These are phyloP conservation scores for Lacerta viridis DNA, from an alignment of 2,797 vertebrate species.

Conservation along the genomic window DNA sequence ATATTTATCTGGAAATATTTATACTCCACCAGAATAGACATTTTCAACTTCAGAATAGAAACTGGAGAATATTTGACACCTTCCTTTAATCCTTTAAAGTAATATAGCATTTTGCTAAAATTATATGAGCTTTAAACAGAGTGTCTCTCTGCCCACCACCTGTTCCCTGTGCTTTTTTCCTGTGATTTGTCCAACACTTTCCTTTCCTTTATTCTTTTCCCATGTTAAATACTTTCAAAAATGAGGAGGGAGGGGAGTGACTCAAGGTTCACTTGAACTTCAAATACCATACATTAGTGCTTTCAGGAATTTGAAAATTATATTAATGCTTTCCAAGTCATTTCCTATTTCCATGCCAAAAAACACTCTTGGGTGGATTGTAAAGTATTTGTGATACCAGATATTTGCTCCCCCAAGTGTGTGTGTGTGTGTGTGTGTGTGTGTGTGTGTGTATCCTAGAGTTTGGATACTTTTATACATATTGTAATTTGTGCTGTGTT, in stretches of 20 bases:
- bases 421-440: background rate
- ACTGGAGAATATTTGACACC: background rate
- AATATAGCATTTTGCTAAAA: background rate
- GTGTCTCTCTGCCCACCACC: background rate
- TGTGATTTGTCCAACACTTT: slow-evolving; percentile 11
- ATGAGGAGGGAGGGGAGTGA: slow-evolving; percentile 18
- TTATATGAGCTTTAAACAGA: background rate
- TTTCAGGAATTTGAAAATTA: slow-evolving; percentile 70
- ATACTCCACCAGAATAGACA: background rate
- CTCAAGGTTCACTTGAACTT: slow-evolving; percentile 57
- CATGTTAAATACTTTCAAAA: slow-evolving; percentile 41
- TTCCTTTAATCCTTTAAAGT: background rate
- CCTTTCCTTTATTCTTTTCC: background rate
- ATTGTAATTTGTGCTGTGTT: slow-evolving; percentile 68
- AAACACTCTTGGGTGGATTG: slow-evolving; percentile 67
- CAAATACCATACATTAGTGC: slow-evolving; percentile 64
- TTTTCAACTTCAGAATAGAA: background rate
- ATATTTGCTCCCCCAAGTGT: slow-evolving; percentile 56
- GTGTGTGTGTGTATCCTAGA: slow-evolving; percentile 60
- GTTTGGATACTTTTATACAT: slow-evolving; percentile 61
- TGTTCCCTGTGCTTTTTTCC: background rate
- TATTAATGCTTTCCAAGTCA: slow-evolving; percentile 76
- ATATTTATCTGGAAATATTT: background rate
- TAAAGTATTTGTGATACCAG: slow-evolving; percentile 71
- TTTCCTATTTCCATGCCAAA: slow-evolving; percentile 76